Evolutionary conservation across 2,888 invertebrate species (phyloP).

Genomic region (Aplocera efformata): DNA sequence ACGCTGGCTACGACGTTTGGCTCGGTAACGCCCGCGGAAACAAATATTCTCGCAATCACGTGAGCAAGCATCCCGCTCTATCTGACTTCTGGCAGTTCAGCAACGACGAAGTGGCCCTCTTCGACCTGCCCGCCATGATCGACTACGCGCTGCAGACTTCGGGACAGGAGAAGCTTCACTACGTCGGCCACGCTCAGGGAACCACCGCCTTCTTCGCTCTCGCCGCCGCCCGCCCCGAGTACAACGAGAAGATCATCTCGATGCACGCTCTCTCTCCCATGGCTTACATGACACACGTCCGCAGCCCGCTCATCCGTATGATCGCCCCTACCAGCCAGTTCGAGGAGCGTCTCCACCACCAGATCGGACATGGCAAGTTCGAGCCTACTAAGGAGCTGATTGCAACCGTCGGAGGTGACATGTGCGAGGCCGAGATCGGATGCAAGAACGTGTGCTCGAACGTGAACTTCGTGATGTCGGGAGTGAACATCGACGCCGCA

Average conservation of each 20-base stretch:
- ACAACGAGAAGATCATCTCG: constrained; percentile 60
- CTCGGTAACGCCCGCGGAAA: constrained; percentile 68
- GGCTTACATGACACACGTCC: constrained; percentile 64
- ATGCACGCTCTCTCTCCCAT: constrained; percentile 69
- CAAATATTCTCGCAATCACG: constrained; percentile 61
- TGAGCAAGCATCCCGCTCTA: constrained; percentile 55
- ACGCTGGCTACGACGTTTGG: constrained; percentile 71
- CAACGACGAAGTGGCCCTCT: constrained; percentile 65
- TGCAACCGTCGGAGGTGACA: constrained; percentile 52
- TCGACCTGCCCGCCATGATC: constrained; percentile 70
- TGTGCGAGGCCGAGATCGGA: constrained; percentile 56
- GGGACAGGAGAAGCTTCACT: constrained; percentile 55
- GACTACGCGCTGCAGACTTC: constrained; percentile 56
- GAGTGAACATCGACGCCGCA: constrained; percentile 77
- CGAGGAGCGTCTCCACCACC: constrained; percentile 39
- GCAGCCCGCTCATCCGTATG: constrained; percentile 67
- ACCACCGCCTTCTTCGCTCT: constrained; percentile 62
- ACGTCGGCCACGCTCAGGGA: constrained; percentile 63
- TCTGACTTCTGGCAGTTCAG: constrained; percentile 69
- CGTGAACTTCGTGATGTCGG: constrained; percentile 82
- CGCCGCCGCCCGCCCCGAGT: constrained; percentile 52
- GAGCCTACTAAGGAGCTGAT: constrained; percentile 50
- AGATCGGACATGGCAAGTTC: constrained; percentile 56
- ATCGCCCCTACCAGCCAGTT: constrained; percentile 56
- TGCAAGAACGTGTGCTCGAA: constrained; percentile 80